Conservation (phyloP, 2,113 vertebrate genomes). For the Geothlypis trichas region DNA sequence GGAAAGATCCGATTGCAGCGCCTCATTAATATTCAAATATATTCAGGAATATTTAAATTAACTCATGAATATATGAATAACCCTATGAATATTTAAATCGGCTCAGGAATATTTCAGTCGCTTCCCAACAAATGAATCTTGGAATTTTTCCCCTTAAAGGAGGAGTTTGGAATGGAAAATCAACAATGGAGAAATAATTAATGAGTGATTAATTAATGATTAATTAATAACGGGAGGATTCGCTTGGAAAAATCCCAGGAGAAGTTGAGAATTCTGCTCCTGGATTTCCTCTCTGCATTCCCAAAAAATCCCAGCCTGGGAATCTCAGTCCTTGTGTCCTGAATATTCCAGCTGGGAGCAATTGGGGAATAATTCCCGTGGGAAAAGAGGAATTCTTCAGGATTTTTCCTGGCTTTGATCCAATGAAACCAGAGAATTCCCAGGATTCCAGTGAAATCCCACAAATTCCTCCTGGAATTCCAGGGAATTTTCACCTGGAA, state of each 20-base stretch:
- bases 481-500: not conserved
- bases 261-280: not conserved
- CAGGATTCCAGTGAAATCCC: not conserved
- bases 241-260: not conserved
- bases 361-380: not conserved
- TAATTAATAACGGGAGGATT: not conserved
- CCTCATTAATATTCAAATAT: not conserved
- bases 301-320: not conserved
- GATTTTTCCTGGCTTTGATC: not conserved
- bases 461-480: not conserved
- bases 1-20: accelerated
- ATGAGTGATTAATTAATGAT: not conserved
- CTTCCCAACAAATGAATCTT: not conserved
- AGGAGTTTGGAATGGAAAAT: not conserved
- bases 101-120: accelerated
- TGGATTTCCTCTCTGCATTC: not conserved
- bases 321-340: not conserved
- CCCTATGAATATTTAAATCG: accelerated
- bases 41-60: accelerated
- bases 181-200: accelerated
- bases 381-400: accelerated
- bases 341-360: not conserved
- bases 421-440: not conserved
- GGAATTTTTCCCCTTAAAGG: not conserved
- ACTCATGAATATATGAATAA: accelerated